Percentiles rank a stretch among this genome's conserved stretches.
Evolutionary conservation across 2,113 vertebrate genomes (phyloP).

Genomic region (Aviceda subcristata): DNA sequence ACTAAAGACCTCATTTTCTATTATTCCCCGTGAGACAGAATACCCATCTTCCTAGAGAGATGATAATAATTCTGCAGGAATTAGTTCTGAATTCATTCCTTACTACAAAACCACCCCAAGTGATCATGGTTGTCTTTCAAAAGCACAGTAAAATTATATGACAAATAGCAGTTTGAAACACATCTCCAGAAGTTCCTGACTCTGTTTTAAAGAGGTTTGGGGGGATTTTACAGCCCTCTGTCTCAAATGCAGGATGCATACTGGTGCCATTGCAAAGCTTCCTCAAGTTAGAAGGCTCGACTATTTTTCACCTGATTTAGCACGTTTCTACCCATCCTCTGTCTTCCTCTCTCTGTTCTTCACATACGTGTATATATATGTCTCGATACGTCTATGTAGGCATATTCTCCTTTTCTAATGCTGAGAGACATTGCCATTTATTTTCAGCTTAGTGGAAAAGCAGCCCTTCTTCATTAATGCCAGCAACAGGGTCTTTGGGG

Average conservation of each 20-base stretch:
- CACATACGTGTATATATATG: fast-evolving
- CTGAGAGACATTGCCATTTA: neutral
- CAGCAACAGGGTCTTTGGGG: neutral
- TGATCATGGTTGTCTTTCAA: neutral
- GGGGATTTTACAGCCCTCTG: neutral
- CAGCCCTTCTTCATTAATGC: neutral
- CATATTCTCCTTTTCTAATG: neutral
- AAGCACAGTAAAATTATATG: neutral
- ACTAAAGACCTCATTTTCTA: neutral
- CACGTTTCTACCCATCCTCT: neutral
- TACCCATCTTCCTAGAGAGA: neutral
- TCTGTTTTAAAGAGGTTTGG: neutral
- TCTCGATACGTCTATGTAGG: neutral
- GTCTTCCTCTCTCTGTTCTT: neutral
- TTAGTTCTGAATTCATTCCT: neutral
- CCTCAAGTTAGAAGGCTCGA: neutral
- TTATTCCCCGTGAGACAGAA: neutral
- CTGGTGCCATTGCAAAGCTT: neutral
- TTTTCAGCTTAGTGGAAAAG: neutral
- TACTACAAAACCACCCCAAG: neutral
- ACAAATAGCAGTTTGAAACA: neutral
- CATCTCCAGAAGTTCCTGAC: neutral
- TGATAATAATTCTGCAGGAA: neutral
- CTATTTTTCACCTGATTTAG: neutral
- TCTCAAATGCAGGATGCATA: neutral